Base-by-base conservation (phyloP, 2,797 vertebrate genomes). In the Xenopus petersii region DNA sequence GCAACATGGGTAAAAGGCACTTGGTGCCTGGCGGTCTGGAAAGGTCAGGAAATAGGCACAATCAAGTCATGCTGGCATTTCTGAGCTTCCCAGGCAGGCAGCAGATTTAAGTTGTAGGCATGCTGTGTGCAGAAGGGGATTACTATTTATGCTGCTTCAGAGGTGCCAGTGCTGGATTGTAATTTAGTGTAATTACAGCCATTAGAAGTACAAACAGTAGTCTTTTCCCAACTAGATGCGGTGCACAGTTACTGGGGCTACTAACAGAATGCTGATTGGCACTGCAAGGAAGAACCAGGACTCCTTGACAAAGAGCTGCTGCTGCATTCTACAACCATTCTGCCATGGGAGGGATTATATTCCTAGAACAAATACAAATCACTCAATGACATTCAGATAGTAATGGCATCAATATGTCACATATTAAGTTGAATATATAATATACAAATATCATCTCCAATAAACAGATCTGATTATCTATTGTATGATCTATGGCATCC, bases 111-210 rank as follows among this genome's bases (percentile, higher is more conserved):
- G n/a, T 21, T 68, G 65, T 16, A 47, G 51, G 71, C 60, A 58
- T 1, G n/a, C 24, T 30, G 70, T 13, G 33, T 36, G 70, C 36
- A 42, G 60, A 42, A 42, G 36, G 36, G 36, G 36, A 51, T 13
- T 48, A 7, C n/a, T 60, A 47, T 71, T 71, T 71, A 76, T 54
- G 49, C 3, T 13, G 11, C 12, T 3, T n/a, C 12, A 71, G 68
- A 76, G 74, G 68, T 71, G 68, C 49, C n/a, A n/a, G 16, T 36
- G 21, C 24, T n/a, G 26, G 36, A 49, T 42, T 42, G 36, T 42
- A 42, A 67, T 62, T 76, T 58, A 11, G 26, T 54, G 7, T 71
- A 76, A 71, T 76, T 76, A 76, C 58, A 71, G 17, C 68, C 55
- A 55, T 71, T 16, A 60, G 68, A 24, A 24, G 67, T 61, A 36